phyloP scores from a whole-genome alignment of 1,140 invertebrate species.

The Drosophila fuyamai region DNA sequence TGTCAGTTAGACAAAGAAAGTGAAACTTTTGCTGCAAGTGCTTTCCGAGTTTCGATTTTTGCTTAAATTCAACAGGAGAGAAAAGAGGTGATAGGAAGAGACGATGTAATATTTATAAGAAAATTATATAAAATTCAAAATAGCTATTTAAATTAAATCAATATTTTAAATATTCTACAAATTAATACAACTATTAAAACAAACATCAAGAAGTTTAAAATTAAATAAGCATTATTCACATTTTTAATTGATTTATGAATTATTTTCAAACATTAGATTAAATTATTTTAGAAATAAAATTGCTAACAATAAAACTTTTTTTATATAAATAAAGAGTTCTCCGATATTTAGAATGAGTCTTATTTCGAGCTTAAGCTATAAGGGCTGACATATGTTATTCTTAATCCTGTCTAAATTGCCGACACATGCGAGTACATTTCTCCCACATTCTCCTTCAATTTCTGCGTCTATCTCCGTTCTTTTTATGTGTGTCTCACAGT shows the following conservation, averaged over 20 bases:
- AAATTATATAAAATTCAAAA: too few species aligned
- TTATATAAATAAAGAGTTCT: too few species aligned
- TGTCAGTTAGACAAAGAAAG: conserved; percentile 26
- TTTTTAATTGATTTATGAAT: too few species aligned
- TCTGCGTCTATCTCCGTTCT: not conserved
- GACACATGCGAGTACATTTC: conserved; percentile 47
- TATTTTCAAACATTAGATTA: too few species aligned
- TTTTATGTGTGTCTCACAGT: conserved; percentile 41
- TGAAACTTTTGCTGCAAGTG: conserved; percentile 20
- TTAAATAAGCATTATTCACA: too few species aligned
- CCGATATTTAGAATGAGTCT: not conserved
- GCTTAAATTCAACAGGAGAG: not conserved
- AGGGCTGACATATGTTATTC: conserved; percentile 7
- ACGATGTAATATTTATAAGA: not conserved
- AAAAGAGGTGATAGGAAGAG: not conserved
- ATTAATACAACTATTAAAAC: too few species aligned
- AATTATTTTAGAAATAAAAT: too few species aligned
- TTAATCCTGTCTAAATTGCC: conserved; percentile 53
- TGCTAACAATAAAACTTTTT: too few species aligned
- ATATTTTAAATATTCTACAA: too few species aligned
- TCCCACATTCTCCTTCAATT: not conserved
- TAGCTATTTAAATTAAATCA: too few species aligned
- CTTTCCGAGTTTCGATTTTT: not conserved
- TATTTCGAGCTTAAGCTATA: not conserved
- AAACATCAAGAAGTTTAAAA: too few species aligned